Base-by-base conservation (phyloP, 2,113 vertebrate genomes). In the Syngnathus typhle region DNA sequence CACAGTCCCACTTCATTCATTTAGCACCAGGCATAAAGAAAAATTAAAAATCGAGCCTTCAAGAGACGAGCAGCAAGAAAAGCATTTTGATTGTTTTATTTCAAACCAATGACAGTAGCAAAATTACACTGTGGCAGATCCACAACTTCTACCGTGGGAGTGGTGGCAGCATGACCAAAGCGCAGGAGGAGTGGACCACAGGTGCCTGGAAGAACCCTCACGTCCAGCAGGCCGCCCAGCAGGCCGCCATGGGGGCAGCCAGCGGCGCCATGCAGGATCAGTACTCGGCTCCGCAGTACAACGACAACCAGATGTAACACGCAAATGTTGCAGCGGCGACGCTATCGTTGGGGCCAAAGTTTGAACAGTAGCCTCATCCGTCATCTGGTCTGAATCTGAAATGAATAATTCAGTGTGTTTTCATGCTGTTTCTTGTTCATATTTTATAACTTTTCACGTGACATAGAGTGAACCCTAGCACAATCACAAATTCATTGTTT, bases 131-230 rank as follows among this genome's bases (percentile, higher is more conserved):
- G 27, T 13, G 27, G 5, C 70, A 99, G 96, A 95, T 99, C 74
- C 96, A 98, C 79, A 98, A 95, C 65, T 96, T 93, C 71, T 99
- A 99, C 89, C 93, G 96, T n/a, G 96, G 96, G 54, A 94, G 92
- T 0, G 96, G 94, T 0, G 94, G 91, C 12, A 98, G 96, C 81
- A 93, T 99, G 91, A 93, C 94, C 89, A 98, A 96, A 87, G 96
- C 96, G 1, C 96, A 98, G 86, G 95, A 98, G 72, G 96, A 99
- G 78, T 99, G 95, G 96, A 77, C 94, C 73, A 95, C 95, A 0
- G 96, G 96, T 0, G 94, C 96, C 0, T 99, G 96, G 96, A 99
- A 98, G 86, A 98, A 95, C 68, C 96, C 96, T 0, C 95, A 98
- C 0, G 94, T 98, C 7, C 96, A 98, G 80, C 92, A 94, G 69